Evolutionary conservation across 2,888 invertebrate genomes (phyloP).

Genomic region (Lycaena phlaeas): DNA sequence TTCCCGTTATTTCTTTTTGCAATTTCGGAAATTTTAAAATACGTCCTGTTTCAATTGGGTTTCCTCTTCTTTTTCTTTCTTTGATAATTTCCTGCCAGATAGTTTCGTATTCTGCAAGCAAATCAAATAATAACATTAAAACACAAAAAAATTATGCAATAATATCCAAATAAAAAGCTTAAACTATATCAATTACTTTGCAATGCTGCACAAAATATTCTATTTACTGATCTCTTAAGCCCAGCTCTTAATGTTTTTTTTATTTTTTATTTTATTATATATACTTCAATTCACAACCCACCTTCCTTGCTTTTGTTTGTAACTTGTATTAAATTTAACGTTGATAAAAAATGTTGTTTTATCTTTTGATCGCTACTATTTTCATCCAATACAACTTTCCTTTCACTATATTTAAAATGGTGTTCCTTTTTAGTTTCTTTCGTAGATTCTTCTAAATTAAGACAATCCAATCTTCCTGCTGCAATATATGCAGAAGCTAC

Average conservation of each 20-base stretch:
- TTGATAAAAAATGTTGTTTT: slow-evolving; percentile 74
- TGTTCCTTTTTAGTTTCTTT: slow-evolving; percentile 9
- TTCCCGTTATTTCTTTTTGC: slow-evolving; percentile 23
- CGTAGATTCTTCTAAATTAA: slow-evolving; percentile 32
- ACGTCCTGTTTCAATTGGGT: slow-evolving; percentile 29
- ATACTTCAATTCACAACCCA: slow-evolving; percentile 40
- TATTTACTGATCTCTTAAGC: too few relatives aligned
- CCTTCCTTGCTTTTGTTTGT: slow-evolving; percentile 72
- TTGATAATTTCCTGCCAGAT: slow-evolving; percentile 77
- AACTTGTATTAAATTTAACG: slow-evolving; percentile 71
- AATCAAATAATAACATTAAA: too few relatives aligned
- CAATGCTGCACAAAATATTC: too few relatives aligned
- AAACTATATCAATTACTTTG: too few relatives aligned
- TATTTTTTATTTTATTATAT: too few relatives aligned
- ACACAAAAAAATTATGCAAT: too few relatives aligned
- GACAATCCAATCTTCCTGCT: slow-evolving; percentile 40
- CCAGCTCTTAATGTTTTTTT: too few relatives aligned
- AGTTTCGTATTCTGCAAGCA: slow-evolving; percentile 73
- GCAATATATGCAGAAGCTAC: slow-evolving; percentile 65
- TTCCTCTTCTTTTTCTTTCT: slow-evolving; percentile 74
- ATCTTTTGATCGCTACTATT: slow-evolving; percentile 34
- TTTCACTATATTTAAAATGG: slow-evolving; percentile 3
- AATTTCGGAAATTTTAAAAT: slow-evolving; percentile 23
- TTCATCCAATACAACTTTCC: slow-evolving; percentile 18
- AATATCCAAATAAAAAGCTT: too few relatives aligned